Evolutionary conservation across 2,113 vertebrate genomes (phyloP), one percentile per base, ranked within the genome.

Genomic region (Chlorocebus sabaeus): DNA sequence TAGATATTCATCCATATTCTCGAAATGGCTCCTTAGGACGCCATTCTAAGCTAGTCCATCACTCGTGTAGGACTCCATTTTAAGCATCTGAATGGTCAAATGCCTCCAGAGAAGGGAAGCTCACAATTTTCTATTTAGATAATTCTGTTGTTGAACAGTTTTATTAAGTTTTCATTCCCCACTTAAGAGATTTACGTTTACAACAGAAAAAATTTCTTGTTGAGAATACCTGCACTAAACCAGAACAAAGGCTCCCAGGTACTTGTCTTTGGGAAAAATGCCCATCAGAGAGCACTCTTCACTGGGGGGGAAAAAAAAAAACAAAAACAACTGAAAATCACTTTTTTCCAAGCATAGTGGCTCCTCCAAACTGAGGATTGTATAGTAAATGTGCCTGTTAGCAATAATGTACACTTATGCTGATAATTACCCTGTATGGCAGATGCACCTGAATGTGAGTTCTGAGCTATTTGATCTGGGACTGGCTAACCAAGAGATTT

Each of bases 271-370:
- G 55, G 45, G 61, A 14, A 55, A 35, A 86, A 57, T 38, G 4
- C 2, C 5, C 35, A 45, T 52, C 4, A 87, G 48, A 87, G 48
- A 52, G 20, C 8, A 35, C 20, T 3, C 38, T 93, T 83, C 2
- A 17, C 4, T 1, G 3, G 50, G 45, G 25, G 40, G 38, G 38
- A 1, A 50, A 14, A 3, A 13, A 0, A 50, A 14, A 14, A 14
- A 14, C 3, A 11, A 32, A 84, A 13, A 80, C 70, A 75, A 40
- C 35, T 48, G 68, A 86, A 55, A 11, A 50, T 64, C 61, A 32
- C 61, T 64, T 64, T 27, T 32, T 30, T 64, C 61, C 18, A 20
- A 84, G 48, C 17, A 40, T 0, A 59, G 27, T 1, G 3, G 25
- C 48, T 88, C 30, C 25, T 94, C 20, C 35, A 52, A 45, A 87